phyloP scores from a whole-genome alignment of 2,888 invertebrate genomes.

The Papilio demoleus region DNA sequence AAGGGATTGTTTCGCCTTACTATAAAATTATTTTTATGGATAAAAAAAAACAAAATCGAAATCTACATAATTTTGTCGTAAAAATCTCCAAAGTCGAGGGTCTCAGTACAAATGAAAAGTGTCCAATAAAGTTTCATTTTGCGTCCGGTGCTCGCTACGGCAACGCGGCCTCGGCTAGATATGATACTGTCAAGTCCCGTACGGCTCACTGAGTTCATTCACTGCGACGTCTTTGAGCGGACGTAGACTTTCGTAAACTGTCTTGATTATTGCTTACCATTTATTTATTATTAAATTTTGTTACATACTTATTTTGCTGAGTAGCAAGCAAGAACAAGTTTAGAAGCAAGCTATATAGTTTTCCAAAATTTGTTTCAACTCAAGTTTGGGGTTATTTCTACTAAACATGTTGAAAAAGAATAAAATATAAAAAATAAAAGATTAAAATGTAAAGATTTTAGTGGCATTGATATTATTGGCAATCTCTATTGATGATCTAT shows the following conservation, averaged over 20 bases:
- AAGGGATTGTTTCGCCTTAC: no score
- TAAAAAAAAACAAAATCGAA: constrained; percentile 16
- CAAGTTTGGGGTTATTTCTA: no score
- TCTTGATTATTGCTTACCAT: constrained; percentile 17
- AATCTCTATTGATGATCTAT: no score
- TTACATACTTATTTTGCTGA: no score
- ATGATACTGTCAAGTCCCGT: constrained; percentile 73
- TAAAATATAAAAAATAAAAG: no score
- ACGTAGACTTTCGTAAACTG: constrained; percentile 49
- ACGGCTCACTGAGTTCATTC: constrained; percentile 74
- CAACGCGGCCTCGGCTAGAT: constrained; percentile 58
- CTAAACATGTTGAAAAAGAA: no score
- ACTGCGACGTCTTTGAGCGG: constrained; percentile 64
- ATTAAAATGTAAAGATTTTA: no score
- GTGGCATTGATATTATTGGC: no score
- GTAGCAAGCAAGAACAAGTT: no score
- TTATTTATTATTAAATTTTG: neutral
- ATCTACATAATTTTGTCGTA: neutral
- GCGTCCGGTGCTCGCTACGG: constrained; percentile 62
- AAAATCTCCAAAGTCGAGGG: constrained; percentile 42
- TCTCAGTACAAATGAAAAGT: constrained; percentile 66
- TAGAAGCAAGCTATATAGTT: no score
- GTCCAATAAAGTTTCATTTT: constrained; percentile 81
- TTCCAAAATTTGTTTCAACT: no score
- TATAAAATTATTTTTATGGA: neutral